Conservation (phyloP, 92 coral and sea anemone genomes). For the Bergia sp. region DNA sequence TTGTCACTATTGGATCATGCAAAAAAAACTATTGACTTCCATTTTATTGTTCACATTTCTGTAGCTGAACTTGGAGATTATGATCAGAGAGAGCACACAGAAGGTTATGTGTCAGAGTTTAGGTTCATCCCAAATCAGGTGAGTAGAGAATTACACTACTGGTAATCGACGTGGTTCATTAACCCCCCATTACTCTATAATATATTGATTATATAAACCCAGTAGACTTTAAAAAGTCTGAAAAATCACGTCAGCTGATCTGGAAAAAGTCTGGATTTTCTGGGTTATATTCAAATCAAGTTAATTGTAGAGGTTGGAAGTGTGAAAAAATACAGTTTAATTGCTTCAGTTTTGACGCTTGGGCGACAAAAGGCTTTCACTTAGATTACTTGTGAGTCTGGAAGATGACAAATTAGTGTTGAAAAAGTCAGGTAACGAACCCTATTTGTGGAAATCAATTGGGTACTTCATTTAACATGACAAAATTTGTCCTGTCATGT, state of each 20-base stretch:
- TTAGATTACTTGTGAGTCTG: background rate
- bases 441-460: background rate
- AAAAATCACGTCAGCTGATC: no score
- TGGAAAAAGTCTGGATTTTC: no score
- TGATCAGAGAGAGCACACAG: conserved; percentile 71
- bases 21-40: background rate
- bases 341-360: no score
- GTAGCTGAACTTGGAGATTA: conserved; percentile 95
- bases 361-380: no score
- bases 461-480: no score
- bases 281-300: no score
- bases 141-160: background rate
- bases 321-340: no score
- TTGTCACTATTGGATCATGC: background rate
- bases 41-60: background rate
- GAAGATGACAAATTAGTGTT: background rate
- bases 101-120: conserved; percentile 91
- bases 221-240: no score
- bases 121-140: conserved; percentile 94
- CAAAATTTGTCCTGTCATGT: background rate
- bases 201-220: background rate
- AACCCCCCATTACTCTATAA: background rate
- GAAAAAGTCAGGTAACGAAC: background rate
- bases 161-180: background rate
- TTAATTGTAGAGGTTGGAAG: no score